These are phyloP conservation scores for Holothuria scabra DNA, from an alignment of 53 echinoderm and acorn worm genomes.

Conservation along the genomic window DNA sequence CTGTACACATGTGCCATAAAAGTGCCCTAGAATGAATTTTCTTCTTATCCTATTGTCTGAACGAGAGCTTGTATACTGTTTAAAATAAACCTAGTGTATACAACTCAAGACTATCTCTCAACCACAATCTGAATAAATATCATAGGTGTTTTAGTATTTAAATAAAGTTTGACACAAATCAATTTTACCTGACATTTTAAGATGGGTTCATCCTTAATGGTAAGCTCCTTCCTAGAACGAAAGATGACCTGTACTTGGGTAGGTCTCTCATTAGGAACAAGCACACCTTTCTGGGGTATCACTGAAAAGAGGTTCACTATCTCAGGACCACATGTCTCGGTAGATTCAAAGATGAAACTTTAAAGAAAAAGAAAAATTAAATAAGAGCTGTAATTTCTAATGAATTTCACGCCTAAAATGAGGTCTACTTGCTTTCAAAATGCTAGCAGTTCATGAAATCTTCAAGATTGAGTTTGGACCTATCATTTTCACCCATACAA, in stretches of 20 bases:
- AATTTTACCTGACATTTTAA: slow-evolving; percentile 90
- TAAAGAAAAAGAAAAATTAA: background rate
- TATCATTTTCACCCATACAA: too few species aligned
- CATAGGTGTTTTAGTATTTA: background rate
- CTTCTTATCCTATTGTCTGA: too few species aligned
- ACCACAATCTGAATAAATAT: background rate
- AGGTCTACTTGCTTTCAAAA: too few species aligned
- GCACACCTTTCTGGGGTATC: slow-evolving; percentile 94
- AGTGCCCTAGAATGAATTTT: too few species aligned
- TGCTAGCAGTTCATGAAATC: too few species aligned
- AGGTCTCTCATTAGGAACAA: slow-evolving; percentile 90
- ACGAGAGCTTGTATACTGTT: too few species aligned
- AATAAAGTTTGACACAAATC: background rate
- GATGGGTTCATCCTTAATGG: slow-evolving; percentile 97
- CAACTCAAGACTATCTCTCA: too few species aligned
- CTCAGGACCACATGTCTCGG: slow-evolving; percentile 71
- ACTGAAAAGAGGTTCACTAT: slow-evolving; percentile 96
- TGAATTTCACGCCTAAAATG: too few species aligned
- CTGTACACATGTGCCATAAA: too few species aligned
- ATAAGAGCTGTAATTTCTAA: too few species aligned
- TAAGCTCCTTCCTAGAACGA: slow-evolving; percentile 90
- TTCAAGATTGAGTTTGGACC: too few species aligned
- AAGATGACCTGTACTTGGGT: slow-evolving; percentile 99
- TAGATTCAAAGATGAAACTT: slow-evolving; percentile 89
- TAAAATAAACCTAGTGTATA: too few species aligned